These are phyloP conservation scores for Sussaba pulchella DNA, from an alignment of 2,888 invertebrate species.

Conservation along the genomic window DNA sequence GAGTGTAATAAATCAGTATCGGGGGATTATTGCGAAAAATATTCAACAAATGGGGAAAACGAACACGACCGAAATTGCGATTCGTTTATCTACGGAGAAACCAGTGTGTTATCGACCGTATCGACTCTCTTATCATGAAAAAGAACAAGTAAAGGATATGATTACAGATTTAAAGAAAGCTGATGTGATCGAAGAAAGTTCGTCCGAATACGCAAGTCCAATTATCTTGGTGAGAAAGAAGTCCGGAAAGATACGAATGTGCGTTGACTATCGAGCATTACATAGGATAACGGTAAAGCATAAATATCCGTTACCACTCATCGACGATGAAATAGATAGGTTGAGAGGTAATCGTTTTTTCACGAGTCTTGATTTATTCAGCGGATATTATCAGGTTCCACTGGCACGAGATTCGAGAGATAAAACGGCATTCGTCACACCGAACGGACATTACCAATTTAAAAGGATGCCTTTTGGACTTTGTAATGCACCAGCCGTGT, in stretches of 20 bases:
- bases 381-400: too few relatives aligned
- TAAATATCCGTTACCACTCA: slow-evolving; percentile 77
- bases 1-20: slow-evolving; percentile 27
- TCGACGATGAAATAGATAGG: slow-evolving; percentile 77
- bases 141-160: slow-evolving; percentile 66
- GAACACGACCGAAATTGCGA: slow-evolving; percentile 67
- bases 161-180: slow-evolving; percentile 48
- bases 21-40: slow-evolving; percentile 29
- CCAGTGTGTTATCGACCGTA: slow-evolving; percentile 71
- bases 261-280: slow-evolving; percentile 69
- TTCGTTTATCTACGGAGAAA: slow-evolving; percentile 66
- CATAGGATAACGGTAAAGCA: slow-evolving; percentile 74
- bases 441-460: too few relatives aligned
- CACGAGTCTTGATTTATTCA: too few relatives aligned
- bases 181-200: slow-evolving; percentile 61
- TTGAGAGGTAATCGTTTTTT: slow-evolving; percentile 72
- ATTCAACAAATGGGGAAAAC: slow-evolving; percentile 60
- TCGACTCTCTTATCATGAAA: slow-evolving; percentile 69
- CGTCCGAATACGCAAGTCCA: slow-evolving; percentile 67
- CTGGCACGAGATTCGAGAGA: too few relatives aligned
- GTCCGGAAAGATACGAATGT: slow-evolving; percentile 67
- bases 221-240: slow-evolving; percentile 64
- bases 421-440: too few relatives aligned
- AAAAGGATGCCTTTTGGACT: too few relatives aligned
- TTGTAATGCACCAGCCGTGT: too few relatives aligned